A percentile compares a stretch with the other conserved stretches of the same genome.
phyloP scores from a whole-genome alignment of 2,113 vertebrate genomes.

The Ifrita kowaldi region DNA sequence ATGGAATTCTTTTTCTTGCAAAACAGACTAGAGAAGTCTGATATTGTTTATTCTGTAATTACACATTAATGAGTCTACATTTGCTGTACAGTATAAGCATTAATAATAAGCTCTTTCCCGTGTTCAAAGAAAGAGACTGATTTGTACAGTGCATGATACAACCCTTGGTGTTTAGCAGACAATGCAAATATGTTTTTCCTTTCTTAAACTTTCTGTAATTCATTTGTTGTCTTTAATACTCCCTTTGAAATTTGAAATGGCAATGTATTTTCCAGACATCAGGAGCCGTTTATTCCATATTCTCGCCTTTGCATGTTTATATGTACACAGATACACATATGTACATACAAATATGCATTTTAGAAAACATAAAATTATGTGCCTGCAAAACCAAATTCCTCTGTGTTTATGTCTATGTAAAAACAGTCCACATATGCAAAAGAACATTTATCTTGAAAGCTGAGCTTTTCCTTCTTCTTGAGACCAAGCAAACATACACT shows the following conservation, averaged over 20 bases:
- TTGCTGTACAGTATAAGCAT: neutral
- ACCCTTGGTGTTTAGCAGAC: neutral
- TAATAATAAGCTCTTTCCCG: neutral
- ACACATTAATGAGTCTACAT: neutral
- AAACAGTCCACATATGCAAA: neutral
- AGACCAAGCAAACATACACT: neutral
- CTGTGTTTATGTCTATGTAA: neutral
- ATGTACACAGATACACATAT: neutral
- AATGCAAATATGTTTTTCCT: neutral
- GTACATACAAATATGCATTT: neutral
- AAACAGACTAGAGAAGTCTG: neutral
- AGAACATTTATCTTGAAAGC: neutral
- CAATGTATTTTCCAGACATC: neutral
- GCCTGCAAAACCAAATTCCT: neutral
- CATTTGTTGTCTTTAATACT: neutral
- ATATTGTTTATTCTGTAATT: conserved; percentile 23
- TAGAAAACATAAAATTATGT: neutral
- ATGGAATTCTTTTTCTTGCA: neutral
- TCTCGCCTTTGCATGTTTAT: neutral
- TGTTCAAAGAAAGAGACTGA: neutral
- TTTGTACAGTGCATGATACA: neutral
- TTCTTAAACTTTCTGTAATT: neutral
- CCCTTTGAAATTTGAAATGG: neutral
- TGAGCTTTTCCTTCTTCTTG: neutral
- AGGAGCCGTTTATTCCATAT: neutral